Conservation (phyloP, 1,140 invertebrate genomes). For the Luehdorfia chinensis region DNA sequence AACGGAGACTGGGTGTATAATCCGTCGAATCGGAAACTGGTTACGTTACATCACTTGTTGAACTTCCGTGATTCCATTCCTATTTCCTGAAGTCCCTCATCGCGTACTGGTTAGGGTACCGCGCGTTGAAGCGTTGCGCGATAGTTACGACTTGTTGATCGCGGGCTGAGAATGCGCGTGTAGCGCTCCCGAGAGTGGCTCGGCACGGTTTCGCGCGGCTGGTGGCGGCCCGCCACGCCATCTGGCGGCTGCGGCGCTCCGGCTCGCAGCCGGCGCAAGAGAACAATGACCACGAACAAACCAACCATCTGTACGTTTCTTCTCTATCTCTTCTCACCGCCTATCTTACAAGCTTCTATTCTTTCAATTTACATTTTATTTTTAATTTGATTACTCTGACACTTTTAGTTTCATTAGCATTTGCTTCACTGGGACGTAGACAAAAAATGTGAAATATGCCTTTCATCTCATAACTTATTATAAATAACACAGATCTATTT, state of each 20-base stretch:
- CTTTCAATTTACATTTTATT: constrained; percentile 25
- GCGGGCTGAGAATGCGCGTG: constrained; percentile 48
- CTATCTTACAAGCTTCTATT: constrained; percentile 56
- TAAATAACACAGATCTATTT: too few relatives aligned
- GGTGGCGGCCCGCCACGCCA: constrained; percentile 81
- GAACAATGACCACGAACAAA: constrained; percentile 76
- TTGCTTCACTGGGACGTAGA: not conserved
- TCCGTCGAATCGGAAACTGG: constrained; percentile 27
- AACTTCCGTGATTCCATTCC: constrained; percentile 22
- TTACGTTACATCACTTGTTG: constrained; percentile 46
- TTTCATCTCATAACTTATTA: too few relatives aligned
- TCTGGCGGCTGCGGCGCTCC: constrained; percentile 80
- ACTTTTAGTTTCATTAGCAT: constrained; percentile 15
- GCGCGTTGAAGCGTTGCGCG: constrained; percentile 29
- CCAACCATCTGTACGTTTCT: constrained; percentile 77
- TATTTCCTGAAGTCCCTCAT: constrained; percentile 31
- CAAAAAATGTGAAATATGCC: too few relatives aligned
- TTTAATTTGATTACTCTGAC: constrained; percentile 21
- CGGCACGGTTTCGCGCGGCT: constrained; percentile 81
- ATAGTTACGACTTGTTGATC: constrained; percentile 57
- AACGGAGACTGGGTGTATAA: constrained; percentile 39
- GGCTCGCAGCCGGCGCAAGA: constrained; percentile 77
- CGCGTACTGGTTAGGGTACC: constrained; percentile 34
- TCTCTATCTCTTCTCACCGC: constrained; percentile 55
- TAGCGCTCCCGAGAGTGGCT: constrained; percentile 75